Percentiles rank a stretch among this genome's conserved stretches.
Conservation (phyloP, 2,797 vertebrate species). For the Nannoperca australis region DNA sequence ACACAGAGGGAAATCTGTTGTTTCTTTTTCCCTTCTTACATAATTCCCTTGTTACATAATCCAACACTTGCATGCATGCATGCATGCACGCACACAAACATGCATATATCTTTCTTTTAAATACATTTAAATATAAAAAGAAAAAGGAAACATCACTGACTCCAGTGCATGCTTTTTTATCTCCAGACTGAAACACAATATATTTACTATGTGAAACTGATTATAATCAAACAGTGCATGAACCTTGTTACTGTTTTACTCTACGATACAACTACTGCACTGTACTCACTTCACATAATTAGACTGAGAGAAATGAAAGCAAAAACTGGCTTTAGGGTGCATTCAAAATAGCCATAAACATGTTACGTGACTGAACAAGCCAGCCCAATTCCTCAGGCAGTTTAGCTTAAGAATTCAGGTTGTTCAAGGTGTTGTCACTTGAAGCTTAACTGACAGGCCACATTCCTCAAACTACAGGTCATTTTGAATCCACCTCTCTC, state of each 20-base stretch:
- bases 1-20: conserved; percentile 27
- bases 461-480: conserved; percentile 48
- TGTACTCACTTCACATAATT: not conserved
- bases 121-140: not conserved
- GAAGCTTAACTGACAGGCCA: conserved; percentile 28
- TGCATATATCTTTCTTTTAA: not conserved
- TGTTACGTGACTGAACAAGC: not conserved
- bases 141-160: not conserved
- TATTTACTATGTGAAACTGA: not conserved
- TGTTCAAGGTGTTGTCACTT: conserved; percentile 48
- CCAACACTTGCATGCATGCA: not conserved
- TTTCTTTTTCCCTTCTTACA: not conserved
- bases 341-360: not conserved
- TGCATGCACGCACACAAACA: not conserved
- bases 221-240: not conserved
- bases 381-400: not conserved
- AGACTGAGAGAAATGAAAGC: not conserved
- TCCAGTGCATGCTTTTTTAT: not conserved
- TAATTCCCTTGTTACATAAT: conserved; percentile 44
- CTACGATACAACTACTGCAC: not conserved
- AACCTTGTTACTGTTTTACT: not conserved
- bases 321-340: not conserved
- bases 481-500: conserved; percentile 5
- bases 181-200: not conserved
- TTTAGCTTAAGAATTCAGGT: conserved; percentile 11